These are phyloP conservation scores for Glyphotaelius pellucidus DNA, from an alignment of 2,888 invertebrate species.

Conservation along the genomic window DNA sequence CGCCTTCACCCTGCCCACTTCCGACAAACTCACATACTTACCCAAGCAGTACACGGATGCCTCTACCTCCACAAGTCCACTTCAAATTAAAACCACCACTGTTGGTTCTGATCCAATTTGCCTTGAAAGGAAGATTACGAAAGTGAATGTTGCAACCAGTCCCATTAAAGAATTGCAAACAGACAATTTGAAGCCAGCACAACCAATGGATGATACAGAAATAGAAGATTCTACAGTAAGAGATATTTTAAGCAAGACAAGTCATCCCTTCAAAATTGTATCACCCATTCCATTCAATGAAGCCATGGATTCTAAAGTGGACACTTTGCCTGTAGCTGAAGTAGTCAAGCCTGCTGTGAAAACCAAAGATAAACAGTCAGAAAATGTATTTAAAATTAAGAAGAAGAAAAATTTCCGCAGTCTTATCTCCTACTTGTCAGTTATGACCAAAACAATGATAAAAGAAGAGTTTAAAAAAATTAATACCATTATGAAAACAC, in stretches of 20 bases:
- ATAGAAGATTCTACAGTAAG: conserved; percentile 34
- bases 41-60: background rate
- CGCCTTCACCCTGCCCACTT: conserved; percentile 24
- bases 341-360: background rate
- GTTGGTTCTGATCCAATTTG: conserved; percentile 46
- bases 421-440: conserved; percentile 15
- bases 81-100: conserved; percentile 14
- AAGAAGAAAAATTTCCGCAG: background rate
- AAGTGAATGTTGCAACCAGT: conserved; percentile 37
- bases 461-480: conserved; percentile 19
- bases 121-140: background rate
- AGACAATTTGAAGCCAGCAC: background rate
- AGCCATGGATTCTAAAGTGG: background rate
- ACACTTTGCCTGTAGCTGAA: background rate
- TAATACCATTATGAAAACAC: background rate
- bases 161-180: conserved; percentile 36
- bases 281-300: conserved; percentile 56
- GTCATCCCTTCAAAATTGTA: conserved; percentile 28
- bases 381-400: background rate
- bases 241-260: conserved; percentile 52
- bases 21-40: background rate
- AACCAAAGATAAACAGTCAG: background rate
- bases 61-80: conserved; percentile 25
- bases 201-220: conserved; percentile 1
- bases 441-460: conserved; percentile 16